Percentiles rank a stretch among this genome's conserved stretches.
Evolutionary conservation across 1,140 invertebrate species (phyloP).

Genomic region (Samia ricini): DNA sequence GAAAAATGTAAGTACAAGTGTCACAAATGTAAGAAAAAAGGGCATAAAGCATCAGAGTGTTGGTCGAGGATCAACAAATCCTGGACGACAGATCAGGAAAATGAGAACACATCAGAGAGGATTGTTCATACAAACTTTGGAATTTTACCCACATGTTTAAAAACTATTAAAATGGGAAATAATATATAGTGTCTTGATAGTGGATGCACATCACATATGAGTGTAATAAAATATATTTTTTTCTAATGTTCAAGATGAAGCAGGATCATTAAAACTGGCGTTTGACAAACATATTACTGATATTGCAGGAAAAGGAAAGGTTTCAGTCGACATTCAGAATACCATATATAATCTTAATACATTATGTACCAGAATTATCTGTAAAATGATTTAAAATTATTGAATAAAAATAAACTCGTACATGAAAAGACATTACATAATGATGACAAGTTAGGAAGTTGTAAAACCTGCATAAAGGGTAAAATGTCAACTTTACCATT

Average conservation of each 20-base stretch:
- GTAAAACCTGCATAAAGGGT: slow-evolving; percentile 3
- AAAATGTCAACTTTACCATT: not conserved
- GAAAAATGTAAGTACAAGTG: not conserved
- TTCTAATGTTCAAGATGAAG: not conserved
- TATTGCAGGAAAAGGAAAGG: not conserved
- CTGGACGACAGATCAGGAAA: too few relatives aligned
- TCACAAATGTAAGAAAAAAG: slow-evolving; percentile 1
- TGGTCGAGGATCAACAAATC: not conserved
- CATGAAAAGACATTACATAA: not conserved
- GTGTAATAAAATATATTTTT: not conserved
- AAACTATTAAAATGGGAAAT: not conserved
- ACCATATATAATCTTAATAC: too few relatives aligned
- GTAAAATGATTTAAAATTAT: slow-evolving; percentile 2
- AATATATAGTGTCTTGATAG: slow-evolving; percentile 1
- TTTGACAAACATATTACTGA: not conserved
- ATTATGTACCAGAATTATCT: not conserved
- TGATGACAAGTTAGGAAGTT: not conserved
- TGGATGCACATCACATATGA: slow-evolving; percentile 3
- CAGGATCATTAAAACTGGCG: not conserved
- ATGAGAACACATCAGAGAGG: not conserved
- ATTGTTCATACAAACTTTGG: not conserved
- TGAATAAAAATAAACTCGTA: not conserved
- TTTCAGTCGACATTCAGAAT: too few relatives aligned
- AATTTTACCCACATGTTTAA: not conserved
- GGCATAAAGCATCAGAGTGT: slow-evolving; percentile 1